Evolutionary conservation across 2,113 vertebrate species (phyloP).

Genomic region (Orthonyx spaldingii): DNA sequence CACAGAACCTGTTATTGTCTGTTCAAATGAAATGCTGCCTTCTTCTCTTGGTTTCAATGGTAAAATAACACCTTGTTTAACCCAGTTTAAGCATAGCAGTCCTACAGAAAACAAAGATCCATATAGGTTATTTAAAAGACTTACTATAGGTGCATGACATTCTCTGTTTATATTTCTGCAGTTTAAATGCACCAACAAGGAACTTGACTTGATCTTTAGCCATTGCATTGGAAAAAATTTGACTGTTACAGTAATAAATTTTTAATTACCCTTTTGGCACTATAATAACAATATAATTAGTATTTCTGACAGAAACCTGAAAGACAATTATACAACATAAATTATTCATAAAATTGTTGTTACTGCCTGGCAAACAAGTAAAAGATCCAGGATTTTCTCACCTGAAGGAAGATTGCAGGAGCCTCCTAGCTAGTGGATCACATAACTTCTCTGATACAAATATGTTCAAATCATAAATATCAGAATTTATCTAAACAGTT

Average conservation of each 20-base stretch:
- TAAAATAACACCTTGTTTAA: background rate
- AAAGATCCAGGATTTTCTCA: background rate
- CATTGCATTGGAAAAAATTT: background rate
- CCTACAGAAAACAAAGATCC: background rate
- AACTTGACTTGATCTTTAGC: background rate
- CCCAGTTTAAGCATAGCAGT: background rate
- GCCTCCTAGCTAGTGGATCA: background rate
- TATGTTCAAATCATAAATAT: background rate
- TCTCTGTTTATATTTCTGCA: background rate
- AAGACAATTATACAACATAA: background rate
- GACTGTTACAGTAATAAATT: background rate
- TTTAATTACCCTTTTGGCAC: slow-evolving; percentile 34
- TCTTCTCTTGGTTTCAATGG: background rate
- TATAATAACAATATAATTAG: slow-evolving; percentile 9
- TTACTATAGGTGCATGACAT: background rate
- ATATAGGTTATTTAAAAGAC: background rate
- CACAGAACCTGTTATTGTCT: background rate
- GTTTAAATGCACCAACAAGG: background rate
- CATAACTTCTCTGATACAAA: background rate
- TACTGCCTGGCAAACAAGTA: background rate
- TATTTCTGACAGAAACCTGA: slow-evolving; percentile 33
- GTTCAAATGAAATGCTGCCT: background rate
- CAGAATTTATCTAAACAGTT: background rate
- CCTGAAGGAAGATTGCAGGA: background rate
- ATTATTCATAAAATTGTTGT: slow-evolving; percentile 1